Percentiles rank a stretch among this genome's conserved stretches.
phyloP scores from a whole-genome alignment of 2,888 invertebrate species.

The Elegia similella region DNA sequence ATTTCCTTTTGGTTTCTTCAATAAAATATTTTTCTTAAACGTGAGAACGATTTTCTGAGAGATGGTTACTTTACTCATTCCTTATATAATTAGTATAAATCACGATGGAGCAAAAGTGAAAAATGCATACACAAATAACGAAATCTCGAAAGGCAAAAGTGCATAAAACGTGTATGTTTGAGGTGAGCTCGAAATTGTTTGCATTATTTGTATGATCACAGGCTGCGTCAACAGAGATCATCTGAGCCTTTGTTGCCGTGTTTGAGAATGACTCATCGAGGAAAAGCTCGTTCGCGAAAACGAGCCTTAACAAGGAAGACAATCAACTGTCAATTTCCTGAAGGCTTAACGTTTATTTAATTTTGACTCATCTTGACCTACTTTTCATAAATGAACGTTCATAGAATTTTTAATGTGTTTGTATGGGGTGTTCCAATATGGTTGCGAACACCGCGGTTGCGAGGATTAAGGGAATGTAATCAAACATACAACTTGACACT shows the following conservation, averaged over 20 bases:
- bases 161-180: slow-evolving; percentile 54
- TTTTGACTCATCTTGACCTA: background rate
- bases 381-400: background rate
- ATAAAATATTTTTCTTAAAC: background rate
- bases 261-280: slow-evolving; percentile 65
- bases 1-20: too few relatives aligned
- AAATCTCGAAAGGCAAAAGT: slow-evolving; percentile 23
- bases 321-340: slow-evolving; percentile 18
- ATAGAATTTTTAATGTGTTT: background rate
- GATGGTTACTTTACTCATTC: background rate
- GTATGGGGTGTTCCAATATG: too few relatives aligned
- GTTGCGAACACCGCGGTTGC: too few relatives aligned
- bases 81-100: background rate
- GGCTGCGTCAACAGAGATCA: slow-evolving; percentile 68
- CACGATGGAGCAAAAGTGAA: slow-evolving; percentile 4
- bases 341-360: slow-evolving; percentile 13
- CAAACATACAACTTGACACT: too few relatives aligned
- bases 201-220: slow-evolving; percentile 62
- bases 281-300: slow-evolving; percentile 49
- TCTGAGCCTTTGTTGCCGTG: slow-evolving; percentile 66
- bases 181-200: slow-evolving; percentile 49
- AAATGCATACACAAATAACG: slow-evolving; percentile 19
- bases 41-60: background rate
- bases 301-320: slow-evolving; percentile 32
- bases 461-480: too few relatives aligned